These are phyloP conservation scores for Caligus rogercresseyi DNA, from an alignment of 1,140 invertebrate species.

Conservation along the genomic window DNA sequence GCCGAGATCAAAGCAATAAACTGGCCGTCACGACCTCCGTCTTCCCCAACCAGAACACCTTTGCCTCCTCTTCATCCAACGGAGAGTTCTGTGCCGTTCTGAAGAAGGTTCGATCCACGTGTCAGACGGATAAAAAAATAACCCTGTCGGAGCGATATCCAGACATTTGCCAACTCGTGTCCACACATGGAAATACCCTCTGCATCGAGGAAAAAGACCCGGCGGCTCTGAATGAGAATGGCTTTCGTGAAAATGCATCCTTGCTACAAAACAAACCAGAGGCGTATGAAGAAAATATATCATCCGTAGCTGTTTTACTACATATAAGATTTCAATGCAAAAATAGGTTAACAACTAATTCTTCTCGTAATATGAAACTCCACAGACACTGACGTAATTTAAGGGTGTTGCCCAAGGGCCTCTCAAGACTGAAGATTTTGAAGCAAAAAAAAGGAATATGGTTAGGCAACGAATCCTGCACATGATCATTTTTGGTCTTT, in stretches of 20 bases:
- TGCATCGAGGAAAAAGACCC: background rate
- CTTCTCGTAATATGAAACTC: no score
- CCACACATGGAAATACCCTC: background rate
- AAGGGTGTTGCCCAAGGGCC: no score
- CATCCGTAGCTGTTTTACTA: background rate
- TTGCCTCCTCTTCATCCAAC: background rate
- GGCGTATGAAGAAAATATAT: no score
- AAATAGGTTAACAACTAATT: no score
- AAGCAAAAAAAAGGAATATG: no score
- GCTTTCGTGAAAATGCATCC: background rate
- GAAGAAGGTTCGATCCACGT: slow-evolving; percentile 3
- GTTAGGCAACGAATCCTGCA: no score
- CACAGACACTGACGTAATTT: no score
- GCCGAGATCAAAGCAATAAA: slow-evolving; percentile 4
- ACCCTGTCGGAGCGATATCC: slow-evolving; percentile 8
- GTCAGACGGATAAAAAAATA: slow-evolving; percentile 7
- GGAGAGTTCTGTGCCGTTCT: slow-evolving; percentile 5
- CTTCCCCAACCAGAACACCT: slow-evolving; percentile 14
- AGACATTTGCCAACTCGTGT: background rate
- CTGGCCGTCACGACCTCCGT: slow-evolving; percentile 15
- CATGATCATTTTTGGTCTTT: no score
- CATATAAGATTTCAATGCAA: no score
- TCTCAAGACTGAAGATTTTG: no score
- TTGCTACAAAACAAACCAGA: background rate
- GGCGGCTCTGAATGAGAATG: background rate